A percentile compares a stretch with the other conserved stretches of the same genome.
phyloP scores from a whole-genome alignment of 2,888 invertebrate genomes.

The Fragum whitleyi region DNA sequence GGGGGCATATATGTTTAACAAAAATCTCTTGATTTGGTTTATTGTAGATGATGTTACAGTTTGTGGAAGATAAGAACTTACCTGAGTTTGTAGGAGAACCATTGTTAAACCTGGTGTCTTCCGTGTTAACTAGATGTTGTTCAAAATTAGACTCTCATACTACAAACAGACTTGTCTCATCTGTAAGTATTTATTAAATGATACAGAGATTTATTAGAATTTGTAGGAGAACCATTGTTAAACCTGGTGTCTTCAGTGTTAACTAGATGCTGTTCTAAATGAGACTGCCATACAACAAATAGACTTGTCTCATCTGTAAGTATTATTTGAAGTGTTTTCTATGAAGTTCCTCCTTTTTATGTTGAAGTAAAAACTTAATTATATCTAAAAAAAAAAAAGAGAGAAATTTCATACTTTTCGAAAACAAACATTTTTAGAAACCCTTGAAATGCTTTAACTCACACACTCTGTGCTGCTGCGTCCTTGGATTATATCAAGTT shows the following conservation, averaged over 20 bases:
- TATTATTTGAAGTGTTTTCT: too few species aligned
- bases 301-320: constrained; percentile 73
- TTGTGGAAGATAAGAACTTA: constrained; percentile 61
- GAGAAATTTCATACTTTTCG: too few species aligned
- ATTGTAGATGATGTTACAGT: constrained; percentile 65
- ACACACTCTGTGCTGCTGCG: too few species aligned
- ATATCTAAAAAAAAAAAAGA: too few species aligned
- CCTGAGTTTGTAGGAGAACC: constrained; percentile 55
- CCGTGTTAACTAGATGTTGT: constrained; percentile 67
- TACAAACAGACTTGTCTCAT: constrained; percentile 68
- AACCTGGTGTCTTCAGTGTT: constrained; percentile 67
- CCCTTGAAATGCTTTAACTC: too few species aligned
- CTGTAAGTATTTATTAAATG: constrained; percentile 70
- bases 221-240: constrained; percentile 64
- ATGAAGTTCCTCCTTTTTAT: too few species aligned
- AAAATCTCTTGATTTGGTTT: not conserved
- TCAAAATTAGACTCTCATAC: constrained; percentile 65
- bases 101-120: constrained; percentile 65
- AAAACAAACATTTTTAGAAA: too few species aligned
- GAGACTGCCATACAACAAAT: constrained; percentile 67
- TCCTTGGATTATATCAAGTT: too few species aligned
- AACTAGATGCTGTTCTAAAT: constrained; percentile 57
- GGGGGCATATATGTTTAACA: too few species aligned
- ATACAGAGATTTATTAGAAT: constrained; percentile 45
- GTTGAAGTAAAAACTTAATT: too few species aligned